A percentile compares a stretch with the other conserved stretches of the same genome.
These are phyloP conservation scores for Stegodyphus dumicola DNA, from an alignment of 1,140 invertebrate species.

Conservation along the genomic window DNA sequence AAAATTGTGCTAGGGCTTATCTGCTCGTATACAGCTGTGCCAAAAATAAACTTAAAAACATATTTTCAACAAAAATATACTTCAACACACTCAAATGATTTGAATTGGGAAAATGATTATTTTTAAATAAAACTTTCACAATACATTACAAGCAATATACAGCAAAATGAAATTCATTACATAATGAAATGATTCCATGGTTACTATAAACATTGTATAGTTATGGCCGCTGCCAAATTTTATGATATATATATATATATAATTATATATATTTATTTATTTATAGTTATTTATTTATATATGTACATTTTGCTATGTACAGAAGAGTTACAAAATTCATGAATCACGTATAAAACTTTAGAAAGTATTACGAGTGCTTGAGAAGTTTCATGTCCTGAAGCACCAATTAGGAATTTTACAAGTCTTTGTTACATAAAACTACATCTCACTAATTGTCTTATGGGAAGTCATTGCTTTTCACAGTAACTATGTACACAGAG, in stretches of 20 bases:
- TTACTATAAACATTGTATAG: constrained; percentile 37
- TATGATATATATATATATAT: too few species aligned
- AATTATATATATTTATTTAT: constrained; percentile 1
- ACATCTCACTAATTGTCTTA: constrained; percentile 56
- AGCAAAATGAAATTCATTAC: constrained; percentile 26
- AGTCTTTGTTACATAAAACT: constrained; percentile 27
- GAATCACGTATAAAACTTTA: constrained; percentile 40
- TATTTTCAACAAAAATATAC: constrained; percentile 42
- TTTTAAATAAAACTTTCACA: constrained; percentile 33
- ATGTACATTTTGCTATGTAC: constrained; percentile 13
- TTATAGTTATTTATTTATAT: constrained; percentile 1
- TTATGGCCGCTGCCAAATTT: constrained; percentile 4
- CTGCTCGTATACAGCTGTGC: not conserved
- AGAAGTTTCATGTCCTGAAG: constrained; percentile 8
- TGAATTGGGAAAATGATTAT: not conserved
- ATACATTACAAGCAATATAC: constrained; percentile 22
- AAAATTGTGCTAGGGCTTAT: too few species aligned
- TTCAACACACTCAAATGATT: too few species aligned
- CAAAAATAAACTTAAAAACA: not conserved
- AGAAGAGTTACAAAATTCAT: constrained; percentile 41
- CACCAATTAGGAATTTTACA: constrained; percentile 51
- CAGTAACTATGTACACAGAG: not conserved
- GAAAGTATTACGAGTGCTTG: constrained; percentile 27
- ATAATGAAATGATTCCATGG: not conserved
- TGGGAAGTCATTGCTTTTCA: constrained; percentile 25